A percentile compares a stretch with the other conserved stretches of the same genome.
These are phyloP conservation scores for Pristionchus entomophagus DNA, from an alignment of 2,888 invertebrate genomes.

Conservation along the genomic window DNA sequence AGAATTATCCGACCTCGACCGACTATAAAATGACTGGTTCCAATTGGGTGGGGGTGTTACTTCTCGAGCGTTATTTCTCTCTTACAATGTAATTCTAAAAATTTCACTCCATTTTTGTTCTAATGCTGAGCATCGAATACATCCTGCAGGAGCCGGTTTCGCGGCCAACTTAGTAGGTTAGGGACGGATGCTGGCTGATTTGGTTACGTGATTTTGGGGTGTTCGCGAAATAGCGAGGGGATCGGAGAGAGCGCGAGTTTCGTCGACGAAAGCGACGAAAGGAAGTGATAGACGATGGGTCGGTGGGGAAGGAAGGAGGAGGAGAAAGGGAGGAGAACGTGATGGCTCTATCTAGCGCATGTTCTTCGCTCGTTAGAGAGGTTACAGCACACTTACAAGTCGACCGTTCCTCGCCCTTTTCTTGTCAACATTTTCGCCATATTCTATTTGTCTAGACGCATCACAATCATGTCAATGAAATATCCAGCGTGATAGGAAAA, in stretches of 20 bases:
- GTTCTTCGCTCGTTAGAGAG: not conserved
- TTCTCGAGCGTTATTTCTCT: too few relatives aligned
- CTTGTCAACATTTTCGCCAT: not conserved
- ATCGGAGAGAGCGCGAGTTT: not conserved
- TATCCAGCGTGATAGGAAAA: too few relatives aligned
- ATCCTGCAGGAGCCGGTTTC: not conserved
- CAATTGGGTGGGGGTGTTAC: not conserved
- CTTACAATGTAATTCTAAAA: too few relatives aligned
- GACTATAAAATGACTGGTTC: not conserved
- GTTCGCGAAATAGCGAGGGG: not conserved
- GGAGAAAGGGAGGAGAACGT: not conserved
- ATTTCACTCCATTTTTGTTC: not conserved
- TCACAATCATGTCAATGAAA: too few relatives aligned
- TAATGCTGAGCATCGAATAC: not conserved
- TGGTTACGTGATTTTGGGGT: not conserved
- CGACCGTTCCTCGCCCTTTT: not conserved
- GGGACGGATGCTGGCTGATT: not conserved
- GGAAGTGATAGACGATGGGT: too few relatives aligned
- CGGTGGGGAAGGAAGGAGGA: not conserved
- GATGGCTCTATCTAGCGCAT: not conserved
- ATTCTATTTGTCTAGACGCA: not conserved
- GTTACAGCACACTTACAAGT: not conserved
- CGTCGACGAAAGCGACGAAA: conserved; percentile 27
- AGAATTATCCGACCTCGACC: not conserved
- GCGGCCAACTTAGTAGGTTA: not conserved